Evolutionary conservation across 1,140 invertebrate species (phyloP), one percentile per base, ranked within the genome.

Genomic region (Antheraea mylitta): DNA sequence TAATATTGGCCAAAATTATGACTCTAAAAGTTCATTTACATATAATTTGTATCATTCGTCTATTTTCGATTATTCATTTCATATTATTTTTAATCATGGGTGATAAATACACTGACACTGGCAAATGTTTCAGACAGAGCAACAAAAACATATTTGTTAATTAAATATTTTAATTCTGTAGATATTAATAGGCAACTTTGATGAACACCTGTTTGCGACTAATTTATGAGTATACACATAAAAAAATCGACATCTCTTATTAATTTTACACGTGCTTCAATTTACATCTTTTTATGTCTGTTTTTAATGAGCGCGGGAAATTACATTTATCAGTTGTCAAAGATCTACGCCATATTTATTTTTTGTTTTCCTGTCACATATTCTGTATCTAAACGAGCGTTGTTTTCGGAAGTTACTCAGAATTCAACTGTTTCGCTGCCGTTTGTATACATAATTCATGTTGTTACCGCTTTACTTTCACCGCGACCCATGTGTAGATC

Each of bases 381-480:
- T 30, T 4, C 22, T 2, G 22, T 30, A 30, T 4, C 38, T 42
- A 42, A 8, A 53, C 1, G 13, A n/a, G 13, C 11, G 7, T 10
- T 73, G 70, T 69, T 75, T 76, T 76, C 74, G 74, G 74, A 76
- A 76, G 71, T 71, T 68, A 69, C 65, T 67, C 63, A 58, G 63
- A 63, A 72, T 72, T 72, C 70, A 63, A 72, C 37, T 58, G 45
- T 71, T 59, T 66, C 22, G 64, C 66, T 10, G 7, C 37, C 48
- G 58, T 65, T 42, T 19, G 71, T 58, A 73, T 73, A 68, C 62
- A 74, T 76, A 66, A 76, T 76, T 64, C 69, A 73, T 71, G 36
- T 18, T 69, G 70, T 76, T 76, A 76, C 72, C 65, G 63, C 75
- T 68, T 74, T 74, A 67, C 75, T 76, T 76, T 76, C 75, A 72